phyloP scores from a whole-genome alignment of 2,888 invertebrate genomes.

The Melanostoma scalare region DNA sequence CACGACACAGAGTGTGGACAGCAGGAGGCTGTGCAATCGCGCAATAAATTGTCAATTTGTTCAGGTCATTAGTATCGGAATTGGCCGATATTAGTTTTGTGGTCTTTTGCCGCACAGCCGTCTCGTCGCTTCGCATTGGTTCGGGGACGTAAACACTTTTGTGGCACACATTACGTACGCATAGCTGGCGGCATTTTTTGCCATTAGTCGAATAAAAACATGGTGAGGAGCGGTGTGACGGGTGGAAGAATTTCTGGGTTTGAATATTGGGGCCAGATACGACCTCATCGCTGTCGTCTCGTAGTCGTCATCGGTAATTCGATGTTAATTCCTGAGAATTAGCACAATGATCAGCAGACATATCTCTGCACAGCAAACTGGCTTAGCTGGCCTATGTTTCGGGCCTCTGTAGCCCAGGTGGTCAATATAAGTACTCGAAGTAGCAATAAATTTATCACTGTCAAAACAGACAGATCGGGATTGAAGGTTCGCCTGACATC shows the following conservation, averaged over 20 bases:
- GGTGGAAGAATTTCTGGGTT: slow-evolving; percentile 50
- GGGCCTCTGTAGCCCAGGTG: slow-evolving; percentile 50
- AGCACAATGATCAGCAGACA: slow-evolving; percentile 40
- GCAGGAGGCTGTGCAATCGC: slow-evolving; percentile 63
- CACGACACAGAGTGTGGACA: slow-evolving; percentile 45
- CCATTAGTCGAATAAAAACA: slow-evolving; percentile 48
- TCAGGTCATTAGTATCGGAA: slow-evolving; percentile 74
- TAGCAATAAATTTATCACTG: slow-evolving; percentile 62
- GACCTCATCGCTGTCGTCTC: slow-evolving; percentile 31
- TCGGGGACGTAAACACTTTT: slow-evolving; percentile 3
- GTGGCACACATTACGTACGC: slow-evolving; percentile 67
- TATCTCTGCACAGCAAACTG: slow-evolving; percentile 28
- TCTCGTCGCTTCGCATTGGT: neutral
- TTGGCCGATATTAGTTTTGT: slow-evolving; percentile 69
- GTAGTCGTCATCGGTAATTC: slow-evolving; percentile 28
- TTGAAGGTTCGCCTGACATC: slow-evolving; percentile 56
- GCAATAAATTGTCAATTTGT: slow-evolving; percentile 75
- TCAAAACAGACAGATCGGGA: slow-evolving; percentile 46
- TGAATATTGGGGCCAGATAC: slow-evolving; percentile 60
- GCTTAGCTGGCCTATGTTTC: slow-evolving; percentile 30
- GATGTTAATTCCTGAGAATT: slow-evolving; percentile 66
- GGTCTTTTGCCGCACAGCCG: slow-evolving; percentile 33
- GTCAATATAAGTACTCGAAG: slow-evolving; percentile 36
- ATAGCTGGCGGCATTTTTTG: slow-evolving; percentile 53
- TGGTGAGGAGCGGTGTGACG: neutral